Evolutionary conservation across 2,888 invertebrate genomes (phyloP), one percentile per base, ranked within the genome.

Genomic region (Catocala fraxini): DNA sequence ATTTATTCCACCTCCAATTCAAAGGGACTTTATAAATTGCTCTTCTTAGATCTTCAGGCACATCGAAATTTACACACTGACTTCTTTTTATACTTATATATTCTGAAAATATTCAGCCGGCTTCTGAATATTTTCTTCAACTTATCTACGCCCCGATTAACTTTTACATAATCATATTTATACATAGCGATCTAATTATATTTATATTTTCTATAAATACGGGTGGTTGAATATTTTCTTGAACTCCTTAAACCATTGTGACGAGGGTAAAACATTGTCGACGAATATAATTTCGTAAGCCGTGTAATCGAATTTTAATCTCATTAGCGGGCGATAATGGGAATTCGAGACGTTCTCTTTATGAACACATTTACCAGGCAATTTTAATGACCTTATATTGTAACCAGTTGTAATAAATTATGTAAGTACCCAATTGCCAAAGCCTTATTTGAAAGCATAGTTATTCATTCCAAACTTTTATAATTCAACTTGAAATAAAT

Each of bases 271-370:
- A 77, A 77, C 68, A 75, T 71, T 76, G 74, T 76, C 61, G 63
- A 61, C 63, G 56, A 70, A 77, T 75, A 79, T 79, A 82, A 82
- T 83, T 83, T 79, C 68, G 73, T 81, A 79, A 81, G 77, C 77
- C 70, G 66, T 77, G 68, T 82, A 85, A 87, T 85, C 77, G 81
- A 83, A 83, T 83, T 86, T 84, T 82, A 85, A 86, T 84, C 81
- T 83, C 81, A 85, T 87, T 85, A 84, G 70, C 65, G 58, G 61
- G 73, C 68, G 77, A 83, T 86, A 86, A 86, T 83, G 77, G 81
- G 71, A 80, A 80, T 78, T 76, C 66, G 74, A 79, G 79, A 75
- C 65, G 69, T 66, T 74, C 63, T 61, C 71, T 73, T 79, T 68
- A 71, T 63, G 73, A 75, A 67, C 73, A 70, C 71, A 77, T 79